These are phyloP conservation scores for Eremobia ochroleuca DNA, from an alignment of 2,888 invertebrate species.

Conservation along the genomic window DNA sequence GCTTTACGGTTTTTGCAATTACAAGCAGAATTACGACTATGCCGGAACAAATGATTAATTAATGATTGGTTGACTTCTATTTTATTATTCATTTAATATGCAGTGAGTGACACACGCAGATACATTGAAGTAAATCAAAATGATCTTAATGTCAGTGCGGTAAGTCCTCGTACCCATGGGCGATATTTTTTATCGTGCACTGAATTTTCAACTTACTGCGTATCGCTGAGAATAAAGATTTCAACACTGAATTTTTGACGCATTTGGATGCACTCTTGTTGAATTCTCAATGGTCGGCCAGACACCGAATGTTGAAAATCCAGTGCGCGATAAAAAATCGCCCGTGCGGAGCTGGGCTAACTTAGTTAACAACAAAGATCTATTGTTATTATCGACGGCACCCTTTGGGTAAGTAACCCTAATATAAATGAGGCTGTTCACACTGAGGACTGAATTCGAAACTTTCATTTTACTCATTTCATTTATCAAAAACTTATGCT, in stretches of 20 bases:
- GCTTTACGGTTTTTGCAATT: conserved; percentile 43
- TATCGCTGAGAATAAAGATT: background rate
- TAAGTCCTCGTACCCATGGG: too few relatives aligned
- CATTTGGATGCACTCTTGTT: background rate
- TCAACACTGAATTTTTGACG: background rate
- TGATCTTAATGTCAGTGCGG: background rate
- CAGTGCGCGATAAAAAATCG: background rate
- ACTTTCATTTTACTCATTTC: background rate
- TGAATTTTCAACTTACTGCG: background rate
- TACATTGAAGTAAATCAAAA: background rate
- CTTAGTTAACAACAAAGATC: background rate
- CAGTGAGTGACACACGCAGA: conserved; percentile 1
- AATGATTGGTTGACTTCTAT: conserved; percentile 15
- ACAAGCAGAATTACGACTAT: conserved; percentile 23
- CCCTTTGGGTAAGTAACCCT: background rate
- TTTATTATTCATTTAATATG: conserved; percentile 26
- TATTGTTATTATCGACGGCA: background rate
- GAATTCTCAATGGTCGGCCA: too few relatives aligned
- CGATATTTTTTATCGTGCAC: too few relatives aligned
- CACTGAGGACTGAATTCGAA: background rate
- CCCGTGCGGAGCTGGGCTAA: background rate
- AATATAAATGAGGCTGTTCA: background rate
- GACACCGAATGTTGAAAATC: background rate
- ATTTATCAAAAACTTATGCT: background rate
- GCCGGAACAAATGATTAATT: conserved; percentile 33